These are phyloP conservation scores for Sciaenops ocellatus DNA, from an alignment of 2,797 vertebrate species.

Conservation along the genomic window DNA sequence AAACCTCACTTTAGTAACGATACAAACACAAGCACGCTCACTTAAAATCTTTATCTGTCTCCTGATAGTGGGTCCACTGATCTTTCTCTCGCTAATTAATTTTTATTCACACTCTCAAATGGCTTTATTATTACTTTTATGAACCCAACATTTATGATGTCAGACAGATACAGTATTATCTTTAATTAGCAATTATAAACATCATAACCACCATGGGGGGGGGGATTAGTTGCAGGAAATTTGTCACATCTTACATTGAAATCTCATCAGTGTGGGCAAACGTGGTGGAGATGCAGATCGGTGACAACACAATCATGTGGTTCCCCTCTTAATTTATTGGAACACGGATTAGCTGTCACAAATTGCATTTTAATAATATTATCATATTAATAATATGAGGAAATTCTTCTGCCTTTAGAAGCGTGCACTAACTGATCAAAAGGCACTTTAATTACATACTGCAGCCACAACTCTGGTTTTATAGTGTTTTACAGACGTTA, in stretches of 20 bases:
- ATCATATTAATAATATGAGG: background rate
- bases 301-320: background rate
- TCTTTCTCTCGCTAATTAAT: constrained; percentile 52
- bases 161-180: constrained; percentile 31
- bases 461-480: background rate
- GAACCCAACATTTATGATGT: constrained; percentile 37
- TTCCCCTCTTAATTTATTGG: background rate
- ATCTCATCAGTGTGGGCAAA: constrained; percentile 16
- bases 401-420: background rate
- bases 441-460: background rate
- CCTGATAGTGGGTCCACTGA: constrained; percentile 1
- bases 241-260: background rate
- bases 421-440: background rate
- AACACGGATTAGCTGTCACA: background rate
- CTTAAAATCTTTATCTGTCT: constrained; percentile 45
- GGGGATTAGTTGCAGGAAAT: constrained; percentile 12
- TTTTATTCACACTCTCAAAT: constrained; percentile 51
- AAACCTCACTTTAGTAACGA: constrained; percentile 51
- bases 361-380: constrained; percentile 1
- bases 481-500: background rate
- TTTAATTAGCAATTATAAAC: constrained; percentile 63
- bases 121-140: constrained; percentile 54
- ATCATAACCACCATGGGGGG: constrained; percentile 12
- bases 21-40: constrained; percentile 41
- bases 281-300: background rate